Conservation (phyloP, 37 sponge, comb jelly and placozoan genomes). For the Petrosia ficiformis region DNA sequence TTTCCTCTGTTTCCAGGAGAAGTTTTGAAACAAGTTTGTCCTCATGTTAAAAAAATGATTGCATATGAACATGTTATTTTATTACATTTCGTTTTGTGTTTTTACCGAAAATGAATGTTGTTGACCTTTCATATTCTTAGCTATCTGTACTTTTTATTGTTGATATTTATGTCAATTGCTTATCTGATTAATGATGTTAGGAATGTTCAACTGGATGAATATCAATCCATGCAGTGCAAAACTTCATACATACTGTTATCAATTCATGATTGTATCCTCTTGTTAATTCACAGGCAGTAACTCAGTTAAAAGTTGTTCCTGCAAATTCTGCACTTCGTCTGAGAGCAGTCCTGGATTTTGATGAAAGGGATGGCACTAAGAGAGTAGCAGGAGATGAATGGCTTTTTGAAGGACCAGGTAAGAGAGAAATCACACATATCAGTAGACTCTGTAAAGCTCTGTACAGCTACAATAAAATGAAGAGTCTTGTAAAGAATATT, state of each 20-base stretch:
- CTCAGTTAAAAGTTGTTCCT: conserved; percentile 85
- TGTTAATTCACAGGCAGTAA: conserved; percentile 38
- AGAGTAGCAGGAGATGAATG: conserved; percentile 98
- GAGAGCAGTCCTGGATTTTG: conserved; percentile 92
- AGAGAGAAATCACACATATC: conserved; percentile 9
- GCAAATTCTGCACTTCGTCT: conserved; percentile 98
- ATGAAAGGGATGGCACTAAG: conserved; percentile 66
- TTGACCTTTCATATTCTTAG: too few species aligned
- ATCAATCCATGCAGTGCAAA: too few species aligned
- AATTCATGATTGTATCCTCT: background rate
- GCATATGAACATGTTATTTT: too few species aligned
- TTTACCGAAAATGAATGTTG: too few species aligned
- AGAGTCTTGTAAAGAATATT: background rate
- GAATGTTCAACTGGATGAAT: too few species aligned
- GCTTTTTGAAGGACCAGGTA: conserved; percentile 99
- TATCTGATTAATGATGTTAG: too few species aligned
- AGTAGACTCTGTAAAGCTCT: background rate
- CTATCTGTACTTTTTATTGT: too few species aligned
- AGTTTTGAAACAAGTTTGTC: conserved; percentile 63
- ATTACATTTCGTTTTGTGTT: too few species aligned
- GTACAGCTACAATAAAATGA: background rate
- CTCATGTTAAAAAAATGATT: too few species aligned
- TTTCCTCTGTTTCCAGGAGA: conserved; percentile 99
- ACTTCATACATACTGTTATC: background rate
- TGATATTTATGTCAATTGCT: too few species aligned